Percentiles rank a stretch among this genome's conserved stretches.
phyloP scores from a whole-genome alignment of 2,113 vertebrate genomes.

The Uria lomvia region DNA sequence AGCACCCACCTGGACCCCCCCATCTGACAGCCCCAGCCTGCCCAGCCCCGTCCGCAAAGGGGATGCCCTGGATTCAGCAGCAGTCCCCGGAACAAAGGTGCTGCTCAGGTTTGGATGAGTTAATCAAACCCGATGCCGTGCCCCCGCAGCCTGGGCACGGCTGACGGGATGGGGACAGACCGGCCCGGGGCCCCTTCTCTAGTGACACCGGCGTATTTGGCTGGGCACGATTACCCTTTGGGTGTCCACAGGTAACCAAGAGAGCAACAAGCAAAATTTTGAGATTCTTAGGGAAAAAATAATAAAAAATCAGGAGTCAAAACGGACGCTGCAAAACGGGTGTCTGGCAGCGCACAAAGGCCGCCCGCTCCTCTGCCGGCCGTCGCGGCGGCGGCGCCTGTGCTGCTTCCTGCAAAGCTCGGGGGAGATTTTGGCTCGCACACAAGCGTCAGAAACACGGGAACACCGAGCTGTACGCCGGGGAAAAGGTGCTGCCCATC shows the following conservation, averaged over 20 bases:
- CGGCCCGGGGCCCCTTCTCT: background rate
- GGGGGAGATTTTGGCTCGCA: background rate
- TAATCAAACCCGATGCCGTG: too few relatives aligned
- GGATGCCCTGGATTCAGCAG: too few relatives aligned
- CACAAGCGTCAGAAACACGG: background rate
- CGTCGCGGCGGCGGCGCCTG: rapidly evolving
- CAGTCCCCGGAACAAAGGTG: too few relatives aligned
- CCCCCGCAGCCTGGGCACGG: rapidly evolving
- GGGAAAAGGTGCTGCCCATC: rapidly evolving
- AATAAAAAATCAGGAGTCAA: background rate
- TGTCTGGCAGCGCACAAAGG: rapidly evolving
- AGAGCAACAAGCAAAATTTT: background rate
- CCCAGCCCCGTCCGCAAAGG: rapidly evolving
- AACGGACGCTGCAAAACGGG: background rate
- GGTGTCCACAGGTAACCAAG: rapidly evolving
- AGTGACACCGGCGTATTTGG: rapidly evolving
- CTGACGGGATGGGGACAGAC: background rate
- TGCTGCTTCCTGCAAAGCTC: rapidly evolving
- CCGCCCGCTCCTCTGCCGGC: background rate
- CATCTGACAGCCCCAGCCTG: rapidly evolving
- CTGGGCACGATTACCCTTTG: rapidly evolving
- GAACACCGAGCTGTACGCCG: rapidly evolving
- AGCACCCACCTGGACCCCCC: conserved; percentile 1
- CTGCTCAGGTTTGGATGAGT: too few relatives aligned
- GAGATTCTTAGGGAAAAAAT: background rate